Evolutionary conservation across 2,797 vertebrate genomes (phyloP).

Genomic region (Dendrocincla fuliginosa): DNA sequence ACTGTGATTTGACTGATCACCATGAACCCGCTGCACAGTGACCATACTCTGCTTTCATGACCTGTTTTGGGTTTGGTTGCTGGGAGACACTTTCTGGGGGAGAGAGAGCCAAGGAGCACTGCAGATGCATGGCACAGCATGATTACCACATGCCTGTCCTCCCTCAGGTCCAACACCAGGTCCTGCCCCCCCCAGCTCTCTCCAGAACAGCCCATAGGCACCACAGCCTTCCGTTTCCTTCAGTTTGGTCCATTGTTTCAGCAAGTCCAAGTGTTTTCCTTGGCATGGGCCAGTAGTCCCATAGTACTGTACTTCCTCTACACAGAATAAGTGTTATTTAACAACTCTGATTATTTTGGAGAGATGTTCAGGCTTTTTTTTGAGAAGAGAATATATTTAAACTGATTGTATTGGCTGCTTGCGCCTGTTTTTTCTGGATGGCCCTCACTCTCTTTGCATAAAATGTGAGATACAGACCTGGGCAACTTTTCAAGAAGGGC

Average conservation of each 20-base stretch:
- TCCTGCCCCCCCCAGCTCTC: not conserved
- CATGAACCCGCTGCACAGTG: not conserved
- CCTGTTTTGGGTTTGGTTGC: not conserved
- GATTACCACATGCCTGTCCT: accelerated
- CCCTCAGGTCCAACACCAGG: accelerated
- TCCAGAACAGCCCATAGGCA: not conserved
- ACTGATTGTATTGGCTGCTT: slow-evolving; percentile 63
- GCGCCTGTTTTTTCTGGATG: slow-evolving; percentile 69
- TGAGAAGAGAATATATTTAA: slow-evolving; percentile 50
- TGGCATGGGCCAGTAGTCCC: slow-evolving; percentile 37
- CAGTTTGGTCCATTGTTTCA: slow-evolving; percentile 41
- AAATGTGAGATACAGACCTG: slow-evolving; percentile 9
- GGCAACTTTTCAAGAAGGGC: not conserved
- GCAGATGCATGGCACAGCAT: accelerated
- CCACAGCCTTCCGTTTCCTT: slow-evolving; percentile 35
- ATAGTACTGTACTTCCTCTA: slow-evolving; percentile 64
- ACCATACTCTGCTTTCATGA: not conserved
- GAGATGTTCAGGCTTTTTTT: slow-evolving; percentile 22
- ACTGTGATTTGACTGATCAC: not conserved
- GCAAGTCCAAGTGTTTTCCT: slow-evolving; percentile 70
- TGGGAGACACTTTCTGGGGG: not conserved
- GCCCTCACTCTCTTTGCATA: not conserved
- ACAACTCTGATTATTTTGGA: slow-evolving; percentile 73
- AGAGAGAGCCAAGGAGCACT: accelerated
- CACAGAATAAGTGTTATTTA: slow-evolving; percentile 65